Percentiles rank a stretch among this genome's conserved stretches.
These are phyloP conservation scores for Conger conger DNA, from an alignment of 2,113 vertebrate genomes.

Conservation along the genomic window DNA sequence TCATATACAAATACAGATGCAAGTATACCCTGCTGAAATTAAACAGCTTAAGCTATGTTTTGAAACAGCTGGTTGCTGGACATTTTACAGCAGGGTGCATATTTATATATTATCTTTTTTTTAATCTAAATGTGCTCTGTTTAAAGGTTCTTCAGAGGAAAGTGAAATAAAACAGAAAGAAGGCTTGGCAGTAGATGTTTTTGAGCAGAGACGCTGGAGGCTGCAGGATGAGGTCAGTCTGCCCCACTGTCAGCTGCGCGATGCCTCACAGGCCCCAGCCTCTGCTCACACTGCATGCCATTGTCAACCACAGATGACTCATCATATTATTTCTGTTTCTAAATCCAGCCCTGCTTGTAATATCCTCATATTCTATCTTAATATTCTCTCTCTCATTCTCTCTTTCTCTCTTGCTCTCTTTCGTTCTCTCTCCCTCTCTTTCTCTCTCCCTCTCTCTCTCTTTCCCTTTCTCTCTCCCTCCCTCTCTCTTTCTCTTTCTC, in stretches of 20 bases:
- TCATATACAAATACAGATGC: no score
- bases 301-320: not conserved
- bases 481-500: not conserved
- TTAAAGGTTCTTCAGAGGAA: not conserved
- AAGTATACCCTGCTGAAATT: no score
- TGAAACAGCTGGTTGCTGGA: no score
- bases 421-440: not conserved
- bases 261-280: not conserved
- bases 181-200: not conserved
- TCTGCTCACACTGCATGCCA: not conserved
- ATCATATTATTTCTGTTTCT: conserved; percentile 12
- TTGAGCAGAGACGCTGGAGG: not conserved
- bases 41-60: no score
- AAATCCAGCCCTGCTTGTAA: not conserved
- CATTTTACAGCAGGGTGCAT: no score
- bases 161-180: conserved; percentile 22
- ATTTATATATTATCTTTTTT: no score
- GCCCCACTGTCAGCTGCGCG: not conserved
- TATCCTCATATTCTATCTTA: not conserved
- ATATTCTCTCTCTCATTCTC: not conserved
- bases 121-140: not conserved
- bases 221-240: conserved; percentile 12
- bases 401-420: not conserved
- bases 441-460: no score
- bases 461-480: not conserved